Percentiles rank a stretch among this genome's conserved stretches.
Evolutionary conservation across 2,888 invertebrate species (phyloP).

Genomic region (Metacarcinus magister): DNA sequence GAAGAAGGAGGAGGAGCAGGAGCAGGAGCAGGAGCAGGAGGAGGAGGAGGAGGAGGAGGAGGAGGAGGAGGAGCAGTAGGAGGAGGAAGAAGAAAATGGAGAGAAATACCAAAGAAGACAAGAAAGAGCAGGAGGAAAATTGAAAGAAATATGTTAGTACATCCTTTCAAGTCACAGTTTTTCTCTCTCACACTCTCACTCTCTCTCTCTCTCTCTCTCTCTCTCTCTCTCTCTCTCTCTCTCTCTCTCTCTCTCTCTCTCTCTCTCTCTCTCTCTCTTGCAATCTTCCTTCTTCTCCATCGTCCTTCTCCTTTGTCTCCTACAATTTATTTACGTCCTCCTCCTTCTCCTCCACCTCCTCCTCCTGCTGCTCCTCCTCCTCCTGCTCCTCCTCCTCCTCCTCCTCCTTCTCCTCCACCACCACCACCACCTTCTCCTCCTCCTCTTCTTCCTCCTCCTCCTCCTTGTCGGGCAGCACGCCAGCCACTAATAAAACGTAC

Average conservation of each 20-base stretch:
- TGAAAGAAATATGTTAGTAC: not conserved
- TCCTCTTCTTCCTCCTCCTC: too few species aligned
- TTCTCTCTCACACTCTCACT: not conserved
- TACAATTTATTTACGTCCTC: too few species aligned
- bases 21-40: not conserved
- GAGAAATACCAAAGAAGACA: too few species aligned
- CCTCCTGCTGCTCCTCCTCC: too few species aligned
- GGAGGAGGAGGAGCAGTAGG: not conserved
- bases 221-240: constrained; percentile 26
- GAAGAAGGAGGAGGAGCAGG: not conserved
- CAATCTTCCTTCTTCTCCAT: too few species aligned
- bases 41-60: not conserved
- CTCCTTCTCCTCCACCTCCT: too few species aligned
- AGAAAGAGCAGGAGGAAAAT: not conserved
- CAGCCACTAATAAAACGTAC: not conserved
- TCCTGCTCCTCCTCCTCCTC: not conserved
- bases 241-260: constrained; percentile 7
- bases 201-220: not conserved
- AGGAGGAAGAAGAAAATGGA: not conserved
- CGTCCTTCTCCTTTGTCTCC: too few species aligned
- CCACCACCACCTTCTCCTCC: too few species aligned
- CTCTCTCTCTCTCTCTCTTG: not conserved
- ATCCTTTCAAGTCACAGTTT: not conserved
- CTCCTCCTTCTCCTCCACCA: not conserved
- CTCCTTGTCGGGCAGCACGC: too few species aligned